These are phyloP conservation scores for Geococcyx californianus DNA, from an alignment of 2,113 vertebrate species.

Conservation along the genomic window DNA sequence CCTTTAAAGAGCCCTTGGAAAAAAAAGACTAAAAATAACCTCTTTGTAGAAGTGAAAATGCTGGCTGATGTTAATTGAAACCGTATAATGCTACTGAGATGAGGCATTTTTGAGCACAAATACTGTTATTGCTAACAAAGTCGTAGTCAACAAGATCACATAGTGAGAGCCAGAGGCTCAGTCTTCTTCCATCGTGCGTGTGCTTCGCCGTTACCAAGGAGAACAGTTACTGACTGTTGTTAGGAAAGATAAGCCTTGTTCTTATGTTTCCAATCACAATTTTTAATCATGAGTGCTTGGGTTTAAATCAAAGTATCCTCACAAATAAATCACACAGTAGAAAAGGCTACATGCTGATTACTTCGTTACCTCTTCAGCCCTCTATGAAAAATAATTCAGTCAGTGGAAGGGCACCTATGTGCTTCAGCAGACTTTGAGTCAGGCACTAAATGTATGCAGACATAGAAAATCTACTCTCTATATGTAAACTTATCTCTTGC, in stretches of 20 bases:
- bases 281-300: neutral
- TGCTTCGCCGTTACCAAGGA: neutral
- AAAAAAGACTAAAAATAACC: neutral
- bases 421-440: neutral
- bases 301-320: neutral
- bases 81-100: constrained; percentile 11
- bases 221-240: neutral
- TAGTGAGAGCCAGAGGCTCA: neutral
- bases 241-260: neutral
- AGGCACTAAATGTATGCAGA: neutral
- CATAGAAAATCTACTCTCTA: neutral
- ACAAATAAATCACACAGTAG: neutral
- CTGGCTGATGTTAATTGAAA: constrained; percentile 21
- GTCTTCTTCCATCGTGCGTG: neutral
- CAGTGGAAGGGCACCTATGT: neutral
- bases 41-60: neutral
- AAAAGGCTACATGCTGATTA: neutral
- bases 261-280: neutral
- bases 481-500: constrained; percentile 47
- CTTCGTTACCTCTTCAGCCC: neutral
- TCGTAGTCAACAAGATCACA: neutral
- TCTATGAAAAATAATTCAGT: neutral
- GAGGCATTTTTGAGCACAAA: constrained; percentile 11
- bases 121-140: neutral
- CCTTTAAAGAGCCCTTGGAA: neutral